Conservation (phyloP, 2,888 invertebrate genomes). For the Pardosa pseudoannulata region DNA sequence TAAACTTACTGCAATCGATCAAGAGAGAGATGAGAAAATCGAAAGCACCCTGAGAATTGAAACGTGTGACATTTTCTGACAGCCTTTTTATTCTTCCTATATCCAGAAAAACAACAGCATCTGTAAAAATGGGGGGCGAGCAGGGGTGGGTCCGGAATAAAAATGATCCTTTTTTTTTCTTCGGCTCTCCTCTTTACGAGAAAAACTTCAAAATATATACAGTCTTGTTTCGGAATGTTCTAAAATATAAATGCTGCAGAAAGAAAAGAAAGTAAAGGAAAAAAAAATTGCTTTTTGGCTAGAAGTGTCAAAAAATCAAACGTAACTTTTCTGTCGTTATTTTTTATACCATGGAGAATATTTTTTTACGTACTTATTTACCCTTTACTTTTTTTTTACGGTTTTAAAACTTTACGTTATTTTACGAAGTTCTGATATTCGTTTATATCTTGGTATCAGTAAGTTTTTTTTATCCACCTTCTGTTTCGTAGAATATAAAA, state of each 20-base stretch:
- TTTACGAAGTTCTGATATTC: background rate
- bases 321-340: conserved; percentile 43
- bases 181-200: conserved; percentile 20
- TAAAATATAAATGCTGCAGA: conserved; percentile 44
- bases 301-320: conserved; percentile 68
- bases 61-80: conserved; percentile 71
- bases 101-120: background rate
- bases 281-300: conserved; percentile 18
- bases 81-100: conserved; percentile 55
- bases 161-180: conserved; percentile 36
- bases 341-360: conserved; percentile 10
- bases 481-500: no score
- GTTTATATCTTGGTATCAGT: background rate
- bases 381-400: conserved; percentile 17
- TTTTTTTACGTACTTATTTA: no score
- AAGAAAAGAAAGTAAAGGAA: background rate
- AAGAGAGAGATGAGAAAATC: conserved; percentile 32
- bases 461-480: no score
- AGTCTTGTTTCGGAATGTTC: conserved; percentile 60
- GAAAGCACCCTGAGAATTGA: conserved; percentile 60
- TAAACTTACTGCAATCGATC: conserved; percentile 61
- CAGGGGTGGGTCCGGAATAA: conserved; percentile 55
- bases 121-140: no score
- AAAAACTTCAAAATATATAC: conserved; percentile 65
- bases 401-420: conserved; percentile 54